These are phyloP conservation scores for Parazoanthus swiftii DNA, from an alignment of 92 coral and sea anemone genomes.

Conservation along the genomic window DNA sequence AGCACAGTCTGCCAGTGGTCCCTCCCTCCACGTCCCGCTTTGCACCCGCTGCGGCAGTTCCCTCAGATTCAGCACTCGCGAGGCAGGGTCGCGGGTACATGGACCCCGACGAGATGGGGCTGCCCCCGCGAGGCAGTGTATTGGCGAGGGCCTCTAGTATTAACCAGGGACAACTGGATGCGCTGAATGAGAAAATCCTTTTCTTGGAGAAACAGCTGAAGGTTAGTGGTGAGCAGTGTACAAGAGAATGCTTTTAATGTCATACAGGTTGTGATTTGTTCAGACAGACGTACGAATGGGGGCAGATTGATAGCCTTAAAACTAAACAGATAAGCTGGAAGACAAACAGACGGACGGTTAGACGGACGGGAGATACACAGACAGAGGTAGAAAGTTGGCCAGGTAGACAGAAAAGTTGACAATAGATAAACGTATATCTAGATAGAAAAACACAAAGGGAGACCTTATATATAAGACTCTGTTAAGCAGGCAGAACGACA, in stretches of 20 bases:
- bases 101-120: conserved; percentile 50
- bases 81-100: conserved; percentile 45
- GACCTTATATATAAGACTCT: not conserved
- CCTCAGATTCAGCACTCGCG: conserved; percentile 2
- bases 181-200: conserved; percentile 80
- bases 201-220: conserved; percentile 92
- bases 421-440: not conserved
- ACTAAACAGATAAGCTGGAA: not conserved
- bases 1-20: conserved; percentile 18
- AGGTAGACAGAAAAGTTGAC: not conserved
- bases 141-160: conserved; percentile 81
- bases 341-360: not conserved
- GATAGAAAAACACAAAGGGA: not conserved
- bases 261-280: no score
- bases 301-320: no score
- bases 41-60: not conserved
- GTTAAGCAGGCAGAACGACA: not conserved
- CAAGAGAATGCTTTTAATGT: not conserved
- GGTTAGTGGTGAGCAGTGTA: conserved; percentile 50
- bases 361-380: not conserved
- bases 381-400: not conserved
- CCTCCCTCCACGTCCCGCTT: conserved; percentile 2
- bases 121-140: conserved; percentile 91
- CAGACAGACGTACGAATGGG: no score
- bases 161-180: conserved; percentile 88